Conservation (phyloP, 2,113 vertebrate genomes). For the Pelobates fuscus region DNA sequence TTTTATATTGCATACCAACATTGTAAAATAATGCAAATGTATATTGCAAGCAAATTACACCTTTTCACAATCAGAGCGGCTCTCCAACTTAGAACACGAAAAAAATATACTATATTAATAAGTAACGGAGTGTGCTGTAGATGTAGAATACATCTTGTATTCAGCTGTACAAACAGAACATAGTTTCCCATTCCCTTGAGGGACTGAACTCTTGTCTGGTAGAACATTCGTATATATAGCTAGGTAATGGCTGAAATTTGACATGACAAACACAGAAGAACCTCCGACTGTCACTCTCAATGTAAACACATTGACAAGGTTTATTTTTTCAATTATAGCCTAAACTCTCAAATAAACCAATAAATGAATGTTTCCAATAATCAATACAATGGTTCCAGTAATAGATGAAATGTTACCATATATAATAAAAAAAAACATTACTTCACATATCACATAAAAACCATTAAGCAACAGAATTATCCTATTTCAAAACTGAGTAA, state of each 20-base stretch:
- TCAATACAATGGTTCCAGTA: too few species aligned
- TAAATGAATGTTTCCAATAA: slow-evolving; percentile 56
- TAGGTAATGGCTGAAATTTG: slow-evolving; percentile 64
- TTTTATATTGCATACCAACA: too few species aligned
- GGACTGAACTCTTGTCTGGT: slow-evolving; percentile 61
- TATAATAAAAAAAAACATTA: too few species aligned
- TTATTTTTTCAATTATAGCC: slow-evolving; percentile 73
- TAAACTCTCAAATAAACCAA: slow-evolving; percentile 69
- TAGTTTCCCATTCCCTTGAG: slow-evolving; percentile 72
- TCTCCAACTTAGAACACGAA: too few species aligned
- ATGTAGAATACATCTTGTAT: slow-evolving; percentile 94
- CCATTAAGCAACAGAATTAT: too few species aligned
- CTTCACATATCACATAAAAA: too few species aligned
- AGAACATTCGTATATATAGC: slow-evolving; percentile 57
- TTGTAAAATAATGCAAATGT: too few species aligned
- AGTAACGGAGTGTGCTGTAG: slow-evolving; percentile 95
- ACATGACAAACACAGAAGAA: slow-evolving; percentile 64
- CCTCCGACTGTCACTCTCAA: slow-evolving; percentile 64
- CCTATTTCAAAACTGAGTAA: too few species aligned
- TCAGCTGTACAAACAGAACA: slow-evolving; percentile 97
- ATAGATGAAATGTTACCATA: too few species aligned
- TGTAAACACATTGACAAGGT: slow-evolving; percentile 69
- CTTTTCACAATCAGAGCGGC: too few species aligned
- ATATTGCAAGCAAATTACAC: too few species aligned
- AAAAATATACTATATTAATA: slow-evolving; percentile 62